Evolutionary conservation across 2,888 invertebrate genomes (phyloP).

Genomic region (Trachelus tabidus): DNA sequence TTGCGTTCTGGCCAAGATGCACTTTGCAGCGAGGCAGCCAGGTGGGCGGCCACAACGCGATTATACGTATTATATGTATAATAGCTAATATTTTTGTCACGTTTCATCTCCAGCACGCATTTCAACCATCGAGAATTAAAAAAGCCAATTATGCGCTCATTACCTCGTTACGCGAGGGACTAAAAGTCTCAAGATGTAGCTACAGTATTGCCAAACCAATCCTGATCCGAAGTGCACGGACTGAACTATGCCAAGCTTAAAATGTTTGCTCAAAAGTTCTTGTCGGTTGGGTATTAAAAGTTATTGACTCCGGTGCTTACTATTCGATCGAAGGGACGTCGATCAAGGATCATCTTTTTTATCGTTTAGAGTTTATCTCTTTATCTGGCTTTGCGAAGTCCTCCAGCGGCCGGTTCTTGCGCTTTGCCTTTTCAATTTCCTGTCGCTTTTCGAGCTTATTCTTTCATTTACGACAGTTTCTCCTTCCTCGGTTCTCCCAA

Average conservation of each 20-base stretch:
- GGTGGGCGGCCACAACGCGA: constrained; percentile 36
- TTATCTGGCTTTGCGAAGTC: neutral
- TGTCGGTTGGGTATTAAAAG: too few species aligned
- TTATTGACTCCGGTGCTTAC: too few species aligned
- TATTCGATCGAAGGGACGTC: too few species aligned
- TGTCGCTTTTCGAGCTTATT: neutral
- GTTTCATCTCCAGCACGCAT: constrained; percentile 56
- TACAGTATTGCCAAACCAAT: too few species aligned
- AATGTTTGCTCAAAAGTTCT: too few species aligned
- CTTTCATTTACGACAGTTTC: neutral
- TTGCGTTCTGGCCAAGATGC: constrained; percentile 11
- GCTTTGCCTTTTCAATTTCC: constrained; percentile 3
- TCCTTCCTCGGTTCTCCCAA: neutral
- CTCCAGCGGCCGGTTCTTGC: neutral
- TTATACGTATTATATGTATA: constrained; percentile 36
- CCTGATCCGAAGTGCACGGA: too few species aligned
- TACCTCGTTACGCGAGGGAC: constrained; percentile 56
- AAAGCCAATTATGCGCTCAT: constrained; percentile 58
- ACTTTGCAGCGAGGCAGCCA: constrained; percentile 31
- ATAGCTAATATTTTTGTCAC: constrained; percentile 62
- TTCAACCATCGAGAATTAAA: constrained; percentile 57
- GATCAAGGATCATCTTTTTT: too few species aligned
- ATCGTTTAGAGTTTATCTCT: too few species aligned
- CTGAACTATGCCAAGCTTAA: too few species aligned
- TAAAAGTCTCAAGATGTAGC: neutral